Conservation (phyloP, 2,797 vertebrate species). For the Onychomys arenicola region DNA sequence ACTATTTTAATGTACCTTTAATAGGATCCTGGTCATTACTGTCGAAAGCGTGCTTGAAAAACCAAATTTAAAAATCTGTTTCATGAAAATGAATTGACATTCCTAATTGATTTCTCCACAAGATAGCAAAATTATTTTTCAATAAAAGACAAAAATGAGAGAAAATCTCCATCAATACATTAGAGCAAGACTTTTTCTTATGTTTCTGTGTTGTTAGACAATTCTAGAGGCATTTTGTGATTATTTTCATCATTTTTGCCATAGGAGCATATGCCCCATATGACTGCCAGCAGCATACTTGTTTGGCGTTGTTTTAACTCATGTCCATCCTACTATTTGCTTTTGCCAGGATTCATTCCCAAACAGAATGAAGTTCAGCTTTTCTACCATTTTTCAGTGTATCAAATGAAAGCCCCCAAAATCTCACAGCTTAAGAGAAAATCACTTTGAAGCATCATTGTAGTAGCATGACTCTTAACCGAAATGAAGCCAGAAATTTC, state of each 20-base stretch:
- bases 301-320: background rate
- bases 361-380: constrained; percentile 2
- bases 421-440: background rate
- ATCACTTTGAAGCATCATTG: background rate
- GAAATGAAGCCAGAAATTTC: constrained; percentile 28
- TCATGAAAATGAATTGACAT: background rate
- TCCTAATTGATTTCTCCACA: background rate
- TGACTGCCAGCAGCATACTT: background rate
- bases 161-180: background rate
- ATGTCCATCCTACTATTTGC: constrained; percentile 29
- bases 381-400: constrained; percentile 39
- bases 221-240: constrained; percentile 7
- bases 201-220: background rate
- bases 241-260: background rate
- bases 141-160: background rate
- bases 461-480: background rate
- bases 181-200: background rate
- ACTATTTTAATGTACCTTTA: constrained; percentile 1
- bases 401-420: background rate
- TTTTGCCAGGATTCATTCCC: background rate
- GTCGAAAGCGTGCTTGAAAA: constrained; percentile 6
- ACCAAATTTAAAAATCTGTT: constrained; percentile 33
- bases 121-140: background rate
- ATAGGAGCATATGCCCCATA: background rate
- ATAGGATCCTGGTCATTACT: background rate